Evolutionary conservation across 1,140 invertebrate species (phyloP), one percentile per base, ranked within the genome.

Genomic region (Aleiodes sp.): DNA sequence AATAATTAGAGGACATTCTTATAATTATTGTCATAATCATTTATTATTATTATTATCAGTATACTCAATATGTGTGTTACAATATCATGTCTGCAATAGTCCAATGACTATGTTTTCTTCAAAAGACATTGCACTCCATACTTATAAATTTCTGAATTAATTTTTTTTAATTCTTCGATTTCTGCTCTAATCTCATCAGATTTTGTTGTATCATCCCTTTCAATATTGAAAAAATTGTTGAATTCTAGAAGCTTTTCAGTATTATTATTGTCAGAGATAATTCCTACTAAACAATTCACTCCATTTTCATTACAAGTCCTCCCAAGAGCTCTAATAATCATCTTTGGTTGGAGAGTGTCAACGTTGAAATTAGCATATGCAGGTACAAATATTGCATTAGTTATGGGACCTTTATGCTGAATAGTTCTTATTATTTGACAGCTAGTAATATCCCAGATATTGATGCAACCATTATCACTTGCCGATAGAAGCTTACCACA

Each of bases 381-480:
- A 10, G 87, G 80, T 0, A 85, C 81, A 66, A 94, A 89, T 46
- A 89, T 88, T 0, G 90, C 88, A 82, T 94, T 94, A 4, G 89
- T 93, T 0, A 96, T 87, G 4, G 89, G 76, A 16, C 92, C 93
- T 82, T 92, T 94, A 72, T 93, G 91, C 19, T 84, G 82, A 24
- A 96, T 86, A 9, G 87, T 91, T 70, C 90, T 88, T 9, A 93
- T 82, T 60, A 92, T 89, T 75, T 95, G 92, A 43, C 88, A 83
- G 78, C 92, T 95, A 29, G 78, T 77, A 33, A 95, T 90, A 73
- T 96, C 90, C 94, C 95, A 97, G 21, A 96, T 75, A 72, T 91
- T 89, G 1, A 96, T 90, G 66, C 86, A 88, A 24, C 88, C 88
- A 86, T 95, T 94, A 68, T 89, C 86, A 0, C 92, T 92, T 0